Evolutionary conservation across 2,113 vertebrate species (phyloP), one percentile per base, ranked within the genome.

Genomic region (Patagioenas fasciata): DNA sequence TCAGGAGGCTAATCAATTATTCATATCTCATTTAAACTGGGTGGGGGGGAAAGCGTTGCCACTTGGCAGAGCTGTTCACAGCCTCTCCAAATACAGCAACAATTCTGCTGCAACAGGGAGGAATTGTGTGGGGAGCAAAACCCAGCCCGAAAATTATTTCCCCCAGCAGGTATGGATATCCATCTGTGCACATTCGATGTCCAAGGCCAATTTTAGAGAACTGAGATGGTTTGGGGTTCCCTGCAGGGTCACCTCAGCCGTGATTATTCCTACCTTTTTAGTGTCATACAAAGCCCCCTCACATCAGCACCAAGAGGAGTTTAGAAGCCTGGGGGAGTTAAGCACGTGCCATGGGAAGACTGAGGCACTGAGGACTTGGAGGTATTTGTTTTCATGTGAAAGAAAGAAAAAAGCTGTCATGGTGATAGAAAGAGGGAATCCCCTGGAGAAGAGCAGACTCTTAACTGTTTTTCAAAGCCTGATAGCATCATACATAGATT

Each of bases 1-100:
- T 98, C 98, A 98, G 85, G 83, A 98, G 96, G 85, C 25, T 28
- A 97, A 98, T 98, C 97, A 98, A 98, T 98, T 98, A 98, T 98
- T 98, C 97, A 98, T 98, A 98, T 98, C 98, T 98, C 98, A 98
- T 98, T 98, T 98, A 98, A 98, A 98, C 34, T 19, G 95, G 93
- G 95, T 61, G 71, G 80, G 89, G 95, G 80, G 57, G 97, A 97
- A 96, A 89, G 96, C 48, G 8, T 65, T 96, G 96, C 96, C 97
- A 96, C 97, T 97, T 97, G 96, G 96, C 97, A 98, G 97, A 96
- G 97, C 93, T 87, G 66, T 85, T 96, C 95, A 71, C 94, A 95
- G 96, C 23, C 28, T 91, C 86, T 96, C 58, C 11, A 7, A 81
- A 50, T 85, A 47, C 51, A 69, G 77, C 87, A 67, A 60, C 65